Conservation (phyloP, 2,797 vertebrate species). For the Euphonia xanthogaster region DNA sequence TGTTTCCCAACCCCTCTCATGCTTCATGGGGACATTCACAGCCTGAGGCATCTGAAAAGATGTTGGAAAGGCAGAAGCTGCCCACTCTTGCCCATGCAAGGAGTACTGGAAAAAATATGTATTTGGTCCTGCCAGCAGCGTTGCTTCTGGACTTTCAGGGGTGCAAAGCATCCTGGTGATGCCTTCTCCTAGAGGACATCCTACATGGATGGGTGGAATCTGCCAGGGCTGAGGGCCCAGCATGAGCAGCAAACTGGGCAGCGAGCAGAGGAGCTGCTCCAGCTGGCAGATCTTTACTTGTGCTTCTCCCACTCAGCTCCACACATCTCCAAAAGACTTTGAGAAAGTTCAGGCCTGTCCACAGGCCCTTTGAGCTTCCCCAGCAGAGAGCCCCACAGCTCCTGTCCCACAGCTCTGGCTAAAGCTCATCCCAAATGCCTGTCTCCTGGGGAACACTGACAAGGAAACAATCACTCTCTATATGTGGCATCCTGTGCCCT, state of each 20-base stretch:
- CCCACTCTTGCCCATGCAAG: neutral
- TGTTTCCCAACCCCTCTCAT: neutral
- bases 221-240: neutral
- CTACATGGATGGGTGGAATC: neutral
- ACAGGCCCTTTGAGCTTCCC: neutral
- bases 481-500: neutral
- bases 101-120: neutral
- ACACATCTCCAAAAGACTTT: neutral
- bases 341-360: conserved; percentile 1
- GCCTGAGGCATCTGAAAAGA: neutral
- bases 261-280: neutral
- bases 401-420: neutral
- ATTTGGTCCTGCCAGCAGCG: neutral
- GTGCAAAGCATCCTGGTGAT: neutral
- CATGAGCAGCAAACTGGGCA: neutral
- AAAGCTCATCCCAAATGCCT: neutral
- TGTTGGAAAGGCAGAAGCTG: neutral
- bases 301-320: neutral
- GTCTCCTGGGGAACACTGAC: neutral
- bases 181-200: neutral
- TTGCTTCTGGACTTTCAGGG: neutral
- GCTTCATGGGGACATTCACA: neutral
- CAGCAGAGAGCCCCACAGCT: neutral
- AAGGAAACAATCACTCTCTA: neutral
- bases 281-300: neutral